These are phyloP conservation scores for Saccostrea cuccullata DNA, from an alignment of 1,140 invertebrate genomes.

Conservation along the genomic window DNA sequence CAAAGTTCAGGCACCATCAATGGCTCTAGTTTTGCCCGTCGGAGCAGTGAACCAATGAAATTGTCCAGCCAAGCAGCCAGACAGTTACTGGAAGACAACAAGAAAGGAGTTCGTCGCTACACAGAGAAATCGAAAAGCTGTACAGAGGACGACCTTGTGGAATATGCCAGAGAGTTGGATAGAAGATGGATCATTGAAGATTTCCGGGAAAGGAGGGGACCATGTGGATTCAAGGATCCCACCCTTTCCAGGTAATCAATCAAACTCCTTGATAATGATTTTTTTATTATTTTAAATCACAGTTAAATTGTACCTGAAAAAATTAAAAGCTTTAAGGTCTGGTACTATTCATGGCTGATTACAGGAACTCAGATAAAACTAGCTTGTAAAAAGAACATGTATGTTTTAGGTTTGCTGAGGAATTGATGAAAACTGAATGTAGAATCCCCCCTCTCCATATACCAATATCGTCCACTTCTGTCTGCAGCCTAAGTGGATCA, in stretches of 20 bases:
- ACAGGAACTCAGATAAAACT: background rate
- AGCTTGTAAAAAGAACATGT: background rate
- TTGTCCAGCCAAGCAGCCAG: conserved; percentile 62
- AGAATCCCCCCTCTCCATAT: conserved; percentile 64
- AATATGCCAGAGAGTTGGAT: conserved; percentile 42
- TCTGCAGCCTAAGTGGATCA: conserved; percentile 51
- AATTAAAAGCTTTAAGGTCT: background rate
- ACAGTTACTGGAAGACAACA: conserved; percentile 41
- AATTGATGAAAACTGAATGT: conserved; percentile 69
- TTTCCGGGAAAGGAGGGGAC: conserved; percentile 47
- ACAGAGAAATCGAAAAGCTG: conserved; percentile 53
- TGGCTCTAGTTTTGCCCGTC: conserved; percentile 59
- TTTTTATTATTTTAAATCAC: background rate
- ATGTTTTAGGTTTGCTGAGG: conserved; percentile 67
- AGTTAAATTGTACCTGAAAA: background rate
- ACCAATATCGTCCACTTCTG: conserved; percentile 55
- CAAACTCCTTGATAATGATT: background rate
- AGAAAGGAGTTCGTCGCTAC: conserved; percentile 25
- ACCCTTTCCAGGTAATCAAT: conserved; percentile 58
- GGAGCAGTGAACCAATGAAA: conserved; percentile 68
- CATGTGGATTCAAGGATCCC: conserved; percentile 68
- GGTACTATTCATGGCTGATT: background rate
- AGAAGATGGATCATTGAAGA: conserved; percentile 43
- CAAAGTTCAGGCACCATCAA: conserved; percentile 48
- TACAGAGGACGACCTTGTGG: conserved; percentile 63